These are phyloP conservation scores for Hemitrygon akajei DNA, from an alignment of 2,797 vertebrate genomes.

Conservation along the genomic window DNA sequence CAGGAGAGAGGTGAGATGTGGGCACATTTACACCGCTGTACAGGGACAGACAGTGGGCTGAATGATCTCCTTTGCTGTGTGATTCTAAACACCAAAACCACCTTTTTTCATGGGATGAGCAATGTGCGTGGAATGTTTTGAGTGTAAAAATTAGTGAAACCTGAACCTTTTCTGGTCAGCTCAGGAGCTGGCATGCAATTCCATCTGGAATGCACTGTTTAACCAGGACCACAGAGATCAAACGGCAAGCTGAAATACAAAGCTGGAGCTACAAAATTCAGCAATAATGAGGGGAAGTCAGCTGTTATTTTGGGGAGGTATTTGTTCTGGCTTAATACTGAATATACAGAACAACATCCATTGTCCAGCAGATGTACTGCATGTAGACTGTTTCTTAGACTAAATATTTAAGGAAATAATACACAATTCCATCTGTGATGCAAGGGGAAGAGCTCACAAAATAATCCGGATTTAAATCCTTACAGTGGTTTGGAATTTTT, in stretches of 20 bases:
- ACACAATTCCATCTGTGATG: background rate
- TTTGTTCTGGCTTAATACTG: background rate
- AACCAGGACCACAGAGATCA: background rate
- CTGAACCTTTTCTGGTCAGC: background rate
- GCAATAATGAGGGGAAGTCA: background rate
- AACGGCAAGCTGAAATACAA: background rate
- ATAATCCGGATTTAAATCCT: background rate
- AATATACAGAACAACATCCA: background rate
- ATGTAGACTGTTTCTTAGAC: background rate
- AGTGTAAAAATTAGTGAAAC: background rate
- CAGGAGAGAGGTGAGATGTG: background rate
- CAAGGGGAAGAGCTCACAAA: background rate
- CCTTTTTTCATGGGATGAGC: background rate
- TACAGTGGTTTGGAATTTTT: background rate
- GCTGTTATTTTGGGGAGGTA: background rate
- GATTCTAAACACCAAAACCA: background rate
- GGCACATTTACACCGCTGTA: background rate
- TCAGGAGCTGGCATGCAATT: background rate
- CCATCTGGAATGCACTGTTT: conserved; percentile 16
- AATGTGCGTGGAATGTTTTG: background rate
- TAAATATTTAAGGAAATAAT: background rate
- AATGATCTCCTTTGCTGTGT: background rate
- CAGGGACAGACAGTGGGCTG: background rate
- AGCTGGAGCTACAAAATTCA: background rate
- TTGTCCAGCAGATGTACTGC: background rate